These are phyloP conservation scores for Linepithema humile DNA, from an alignment of 1,140 invertebrate species.

Conservation along the genomic window DNA sequence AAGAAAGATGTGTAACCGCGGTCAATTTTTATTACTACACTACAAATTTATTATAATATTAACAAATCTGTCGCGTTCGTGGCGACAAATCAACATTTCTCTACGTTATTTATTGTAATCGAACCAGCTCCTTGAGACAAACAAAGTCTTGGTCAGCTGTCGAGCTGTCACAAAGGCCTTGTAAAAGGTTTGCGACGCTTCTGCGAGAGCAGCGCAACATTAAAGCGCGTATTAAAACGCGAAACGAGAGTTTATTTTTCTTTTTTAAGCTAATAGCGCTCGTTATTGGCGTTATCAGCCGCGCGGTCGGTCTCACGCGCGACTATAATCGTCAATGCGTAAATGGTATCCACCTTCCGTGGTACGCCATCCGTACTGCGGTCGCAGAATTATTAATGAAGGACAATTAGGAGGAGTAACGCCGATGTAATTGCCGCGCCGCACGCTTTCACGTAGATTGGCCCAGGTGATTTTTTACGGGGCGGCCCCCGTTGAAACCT, in stretches of 20 bases:
- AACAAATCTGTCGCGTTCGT: not conserved
- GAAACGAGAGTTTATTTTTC: not conserved
- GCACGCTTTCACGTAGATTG: conserved; percentile 59
- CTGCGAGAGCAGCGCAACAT: not conserved
- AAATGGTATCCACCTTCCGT: conserved; percentile 64
- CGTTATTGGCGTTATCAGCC: conserved; percentile 25
- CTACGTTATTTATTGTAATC: not conserved
- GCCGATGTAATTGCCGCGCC: conserved; percentile 73
- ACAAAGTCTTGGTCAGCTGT: not conserved
- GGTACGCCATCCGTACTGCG: conserved; percentile 70
- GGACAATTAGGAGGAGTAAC: conserved; percentile 76
- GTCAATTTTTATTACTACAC: not conserved
- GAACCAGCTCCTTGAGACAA: not conserved
- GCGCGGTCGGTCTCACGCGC: conserved; percentile 1
- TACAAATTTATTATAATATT: not conserved
- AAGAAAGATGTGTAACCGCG: not conserved
- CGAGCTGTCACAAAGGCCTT: not conserved
- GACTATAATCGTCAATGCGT: conserved; percentile 35
- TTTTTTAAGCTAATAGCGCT: conserved; percentile 30
- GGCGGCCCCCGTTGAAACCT: not conserved
- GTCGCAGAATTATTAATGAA: conserved; percentile 77
- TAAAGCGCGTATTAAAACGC: not conserved
- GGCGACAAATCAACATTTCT: not conserved
- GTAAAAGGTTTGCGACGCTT: not conserved
- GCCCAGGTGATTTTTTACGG: conserved; percentile 35